Conservation (phyloP, 35 echinoderm and acorn worm species). For the Hemicentrotus pulcherrimus region DNA sequence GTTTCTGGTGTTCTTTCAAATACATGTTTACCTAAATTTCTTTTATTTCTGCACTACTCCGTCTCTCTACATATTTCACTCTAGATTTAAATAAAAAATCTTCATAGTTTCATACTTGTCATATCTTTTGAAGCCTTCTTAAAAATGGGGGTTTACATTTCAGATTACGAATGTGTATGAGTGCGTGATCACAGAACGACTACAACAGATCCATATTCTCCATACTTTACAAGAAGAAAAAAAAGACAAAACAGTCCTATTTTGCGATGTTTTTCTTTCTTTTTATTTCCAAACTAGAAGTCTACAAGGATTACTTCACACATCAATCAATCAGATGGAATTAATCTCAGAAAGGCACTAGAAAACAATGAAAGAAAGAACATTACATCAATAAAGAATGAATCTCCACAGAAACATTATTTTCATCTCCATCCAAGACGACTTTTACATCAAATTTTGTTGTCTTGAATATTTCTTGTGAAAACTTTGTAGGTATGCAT, state of each 20-base stretch:
- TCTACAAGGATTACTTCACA: conserved; percentile 46
- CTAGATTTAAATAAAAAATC: too few relatives aligned
- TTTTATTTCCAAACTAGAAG: conserved; percentile 54
- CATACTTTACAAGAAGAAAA: neutral
- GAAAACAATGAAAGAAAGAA: conserved; percentile 50
- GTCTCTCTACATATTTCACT: too few relatives aligned
- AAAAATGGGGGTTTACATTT: too few relatives aligned
- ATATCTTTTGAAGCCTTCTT: too few relatives aligned
- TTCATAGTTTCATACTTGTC: too few relatives aligned
- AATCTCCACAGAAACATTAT: neutral
- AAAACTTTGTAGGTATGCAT: neutral
- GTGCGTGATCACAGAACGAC: too few relatives aligned
- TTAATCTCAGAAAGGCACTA: conserved; percentile 46
- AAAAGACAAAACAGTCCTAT: neutral
- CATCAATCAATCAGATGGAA: conserved; percentile 37
- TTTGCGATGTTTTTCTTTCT: conserved; percentile 6
- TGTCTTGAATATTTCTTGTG: neutral
- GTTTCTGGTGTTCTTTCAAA: too few relatives aligned
- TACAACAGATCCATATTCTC: too few relatives aligned
- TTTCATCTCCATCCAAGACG: neutral
- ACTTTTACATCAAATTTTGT: neutral
- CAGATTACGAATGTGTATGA: too few relatives aligned
- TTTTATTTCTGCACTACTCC: too few relatives aligned
- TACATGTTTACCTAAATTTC: too few relatives aligned
- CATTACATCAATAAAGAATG: neutral